Conservation (phyloP, 2,797 vertebrate genomes). For the Rhodeus uyekii region DNA sequence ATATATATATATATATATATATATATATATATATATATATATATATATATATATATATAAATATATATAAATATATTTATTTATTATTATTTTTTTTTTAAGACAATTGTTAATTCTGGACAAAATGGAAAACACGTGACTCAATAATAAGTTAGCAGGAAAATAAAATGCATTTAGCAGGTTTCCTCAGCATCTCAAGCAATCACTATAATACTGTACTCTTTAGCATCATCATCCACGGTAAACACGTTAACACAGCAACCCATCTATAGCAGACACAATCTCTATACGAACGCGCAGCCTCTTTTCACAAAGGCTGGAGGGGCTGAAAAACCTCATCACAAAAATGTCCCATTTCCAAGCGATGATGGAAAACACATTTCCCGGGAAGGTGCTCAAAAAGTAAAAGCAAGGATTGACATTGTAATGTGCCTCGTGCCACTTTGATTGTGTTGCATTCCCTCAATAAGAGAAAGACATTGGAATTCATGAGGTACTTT, state of each 20-base stretch:
- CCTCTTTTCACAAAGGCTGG: slow-evolving; percentile 4
- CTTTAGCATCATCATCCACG: not conserved
- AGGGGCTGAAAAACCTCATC: slow-evolving; percentile 22
- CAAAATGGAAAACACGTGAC: not conserved
- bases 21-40: too few species aligned
- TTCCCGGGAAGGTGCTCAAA: slow-evolving; percentile 64
- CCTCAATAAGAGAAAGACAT: slow-evolving; percentile 61
- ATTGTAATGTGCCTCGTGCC: slow-evolving; percentile 45
- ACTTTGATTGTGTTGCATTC: slow-evolving; percentile 67
- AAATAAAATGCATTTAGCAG: not conserved
- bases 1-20: too few species aligned
- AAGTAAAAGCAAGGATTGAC: slow-evolving; percentile 65
- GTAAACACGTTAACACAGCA: slow-evolving; percentile 9
- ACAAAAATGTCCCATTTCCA: slow-evolving; percentile 1
- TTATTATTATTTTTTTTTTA: too few species aligned
- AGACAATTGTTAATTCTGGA: not conserved
- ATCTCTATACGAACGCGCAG: not conserved
- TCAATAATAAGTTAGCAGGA: not conserved
- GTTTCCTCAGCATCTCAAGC: not conserved
- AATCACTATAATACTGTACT: not conserved
- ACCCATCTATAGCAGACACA: not conserved
- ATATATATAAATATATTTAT: too few species aligned
- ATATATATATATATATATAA: too few species aligned
- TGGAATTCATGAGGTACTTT: slow-evolving; percentile 36
- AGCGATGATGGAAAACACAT: slow-evolving; percentile 45